A percentile compares a stretch with the other conserved stretches of the same genome.
These are phyloP conservation scores for Balaenoptera acutorostrata DNA, from an alignment of 2,113 vertebrate species.

Conservation along the genomic window DNA sequence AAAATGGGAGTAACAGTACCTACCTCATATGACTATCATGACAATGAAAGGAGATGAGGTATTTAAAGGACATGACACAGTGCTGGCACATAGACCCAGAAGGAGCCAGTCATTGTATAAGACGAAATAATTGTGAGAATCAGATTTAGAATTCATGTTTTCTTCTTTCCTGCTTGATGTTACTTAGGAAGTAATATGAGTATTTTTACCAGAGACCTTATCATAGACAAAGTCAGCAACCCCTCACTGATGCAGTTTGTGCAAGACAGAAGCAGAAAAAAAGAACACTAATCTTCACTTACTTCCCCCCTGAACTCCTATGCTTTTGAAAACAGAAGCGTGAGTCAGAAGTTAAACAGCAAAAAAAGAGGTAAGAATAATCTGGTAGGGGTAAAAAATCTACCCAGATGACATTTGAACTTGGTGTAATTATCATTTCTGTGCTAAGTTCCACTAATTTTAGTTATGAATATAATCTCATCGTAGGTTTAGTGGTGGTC, in stretches of 20 bases:
- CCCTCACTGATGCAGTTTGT: background rate
- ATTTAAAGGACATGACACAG: background rate
- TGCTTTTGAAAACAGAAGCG: slow-evolving; percentile 12
- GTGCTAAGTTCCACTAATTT: background rate
- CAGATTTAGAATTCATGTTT: background rate
- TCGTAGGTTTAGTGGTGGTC: background rate
- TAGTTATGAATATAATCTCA: background rate
- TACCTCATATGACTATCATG: background rate
- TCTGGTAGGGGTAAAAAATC: background rate
- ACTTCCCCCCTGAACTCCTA: background rate
- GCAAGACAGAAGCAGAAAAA: background rate
- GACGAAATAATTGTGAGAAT: background rate
- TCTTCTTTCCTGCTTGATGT: background rate
- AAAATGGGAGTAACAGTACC: background rate
- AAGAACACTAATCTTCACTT: background rate
- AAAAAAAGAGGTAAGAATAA: background rate
- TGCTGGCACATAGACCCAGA: background rate
- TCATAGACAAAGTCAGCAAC: background rate
- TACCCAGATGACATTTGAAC: background rate
- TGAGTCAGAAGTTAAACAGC: background rate
- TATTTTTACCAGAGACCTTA: background rate
- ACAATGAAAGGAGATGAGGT: background rate
- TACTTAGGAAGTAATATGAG: background rate
- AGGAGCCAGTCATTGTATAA: background rate
- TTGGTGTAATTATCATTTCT: background rate